Percentiles rank a stretch among this genome's conserved stretches.
Conservation (phyloP, 2,888 invertebrate genomes). For the Torymus tubicola region DNA sequence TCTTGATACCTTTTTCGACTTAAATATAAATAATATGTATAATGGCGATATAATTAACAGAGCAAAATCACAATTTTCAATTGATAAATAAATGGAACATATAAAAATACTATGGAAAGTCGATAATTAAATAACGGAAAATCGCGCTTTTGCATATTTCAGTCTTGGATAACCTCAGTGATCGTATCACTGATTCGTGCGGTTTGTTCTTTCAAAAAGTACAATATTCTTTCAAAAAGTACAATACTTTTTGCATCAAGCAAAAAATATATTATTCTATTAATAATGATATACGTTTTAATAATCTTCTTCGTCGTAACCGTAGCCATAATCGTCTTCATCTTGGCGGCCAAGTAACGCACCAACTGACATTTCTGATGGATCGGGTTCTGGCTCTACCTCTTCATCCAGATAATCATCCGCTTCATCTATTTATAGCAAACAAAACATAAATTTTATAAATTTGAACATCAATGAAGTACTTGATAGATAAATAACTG, state of each 20-base stretch:
- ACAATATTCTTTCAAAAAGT: slow-evolving; percentile 21
- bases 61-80: slow-evolving; percentile 41
- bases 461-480: slow-evolving; percentile 22
- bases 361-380: slow-evolving; percentile 69
- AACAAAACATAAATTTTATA: slow-evolving; percentile 24
- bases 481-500: background rate
- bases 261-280: slow-evolving; percentile 35
- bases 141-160: slow-evolving; percentile 35
- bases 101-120: slow-evolving; percentile 42
- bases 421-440: slow-evolving; percentile 62
- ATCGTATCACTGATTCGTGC: background rate
- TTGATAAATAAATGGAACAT: slow-evolving; percentile 32
- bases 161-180: slow-evolving; percentile 39
- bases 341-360: slow-evolving; percentile 78
- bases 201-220: slow-evolving; percentile 20
- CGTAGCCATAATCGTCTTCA: slow-evolving; percentile 82
- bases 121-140: slow-evolving; percentile 17
- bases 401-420: slow-evolving; percentile 71
- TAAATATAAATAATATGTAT: slow-evolving; percentile 27
- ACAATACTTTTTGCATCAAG: background rate
- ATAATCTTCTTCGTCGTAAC: slow-evolving; percentile 79
- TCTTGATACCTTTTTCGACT: background rate
- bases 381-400: slow-evolving; percentile 67
- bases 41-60: slow-evolving; percentile 18
- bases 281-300: slow-evolving; percentile 73